Percentiles rank a stretch among this genome's conserved stretches.
Conservation (phyloP, 2,888 invertebrate genomes). For the Dorcus hopei region DNA sequence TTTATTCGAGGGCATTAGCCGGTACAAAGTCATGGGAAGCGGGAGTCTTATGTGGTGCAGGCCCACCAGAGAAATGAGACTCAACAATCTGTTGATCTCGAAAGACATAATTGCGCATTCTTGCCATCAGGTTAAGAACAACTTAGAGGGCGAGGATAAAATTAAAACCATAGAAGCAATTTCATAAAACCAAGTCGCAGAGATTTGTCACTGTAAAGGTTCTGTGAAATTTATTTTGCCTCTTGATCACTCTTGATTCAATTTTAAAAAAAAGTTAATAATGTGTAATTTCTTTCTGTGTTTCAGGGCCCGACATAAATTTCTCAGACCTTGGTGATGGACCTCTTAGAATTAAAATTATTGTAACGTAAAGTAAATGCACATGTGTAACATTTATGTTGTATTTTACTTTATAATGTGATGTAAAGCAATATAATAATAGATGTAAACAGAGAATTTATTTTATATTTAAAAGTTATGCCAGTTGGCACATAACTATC, state of each 20-base stretch:
- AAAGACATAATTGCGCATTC: slow-evolving; percentile 23
- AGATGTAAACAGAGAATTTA: too few relatives aligned
- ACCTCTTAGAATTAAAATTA: slow-evolving; percentile 35
- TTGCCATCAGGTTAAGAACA: background rate
- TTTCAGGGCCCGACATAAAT: slow-evolving; percentile 46
- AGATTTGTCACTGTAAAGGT: slow-evolving; percentile 20
- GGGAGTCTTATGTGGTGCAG: slow-evolving; percentile 23
- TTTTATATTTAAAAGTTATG: too few relatives aligned
- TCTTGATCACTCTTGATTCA: slow-evolving; percentile 14
- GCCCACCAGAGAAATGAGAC: slow-evolving; percentile 19
- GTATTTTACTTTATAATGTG: too few relatives aligned
- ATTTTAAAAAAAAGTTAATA: slow-evolving; percentile 13
- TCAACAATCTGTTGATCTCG: slow-evolving; percentile 22
- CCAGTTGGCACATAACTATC: too few relatives aligned
- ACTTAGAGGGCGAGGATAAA: background rate
- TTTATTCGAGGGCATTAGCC: slow-evolving; percentile 18
- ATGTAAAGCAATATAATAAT: too few relatives aligned
- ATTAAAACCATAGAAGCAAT: slow-evolving; percentile 5
- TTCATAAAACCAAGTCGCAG: background rate
- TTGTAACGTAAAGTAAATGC: background rate
- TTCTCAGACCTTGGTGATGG: slow-evolving; percentile 42
- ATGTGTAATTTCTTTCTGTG: slow-evolving; percentile 26
- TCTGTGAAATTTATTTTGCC: slow-evolving; percentile 34
- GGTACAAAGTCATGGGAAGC: slow-evolving; percentile 19
- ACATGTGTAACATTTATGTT: too few relatives aligned